phyloP scores from a whole-genome alignment of 2,888 invertebrate species.

The Catocala nupta region DNA sequence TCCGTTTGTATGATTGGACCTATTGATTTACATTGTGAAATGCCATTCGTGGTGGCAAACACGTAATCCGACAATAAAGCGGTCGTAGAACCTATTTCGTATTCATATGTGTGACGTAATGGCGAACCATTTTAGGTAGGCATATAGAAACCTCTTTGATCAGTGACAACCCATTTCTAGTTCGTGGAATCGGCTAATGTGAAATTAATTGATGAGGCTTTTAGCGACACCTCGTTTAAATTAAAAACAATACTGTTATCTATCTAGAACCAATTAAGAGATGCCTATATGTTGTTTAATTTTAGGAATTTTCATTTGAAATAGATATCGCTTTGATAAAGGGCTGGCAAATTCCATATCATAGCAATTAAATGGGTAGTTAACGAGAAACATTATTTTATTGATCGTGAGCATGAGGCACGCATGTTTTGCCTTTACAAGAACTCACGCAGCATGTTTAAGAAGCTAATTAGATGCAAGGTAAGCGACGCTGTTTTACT shows the following conservation, averaged over 20 bases:
- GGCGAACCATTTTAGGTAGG: slow-evolving; percentile 1
- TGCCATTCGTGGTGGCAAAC: neutral
- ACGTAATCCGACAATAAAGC: slow-evolving; percentile 8
- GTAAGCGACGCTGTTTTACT: no score
- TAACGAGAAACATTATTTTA: no score
- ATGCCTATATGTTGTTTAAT: neutral
- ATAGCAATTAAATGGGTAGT: no score
- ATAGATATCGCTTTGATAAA: no score
- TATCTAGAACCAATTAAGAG: neutral
- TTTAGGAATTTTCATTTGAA: neutral
- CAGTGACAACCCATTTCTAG: neutral
- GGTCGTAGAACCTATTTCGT: slow-evolving; percentile 16
- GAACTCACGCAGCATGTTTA: no score
- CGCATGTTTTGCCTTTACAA: no score
- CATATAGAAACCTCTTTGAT: neutral
- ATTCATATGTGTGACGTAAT: slow-evolving; percentile 10
- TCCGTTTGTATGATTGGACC: neutral
- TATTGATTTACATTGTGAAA: slow-evolving; percentile 11
- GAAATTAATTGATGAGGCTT: slow-evolving; percentile 6
- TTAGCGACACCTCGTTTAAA: neutral
- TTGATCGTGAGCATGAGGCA: no score
- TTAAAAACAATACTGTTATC: neutral
- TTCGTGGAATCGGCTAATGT: neutral
- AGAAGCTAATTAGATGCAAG: no score
- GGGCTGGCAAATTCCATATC: no score